These are phyloP conservation scores for Callaeas wilsoni DNA, from an alignment of 2,113 vertebrate species.

Conservation along the genomic window DNA sequence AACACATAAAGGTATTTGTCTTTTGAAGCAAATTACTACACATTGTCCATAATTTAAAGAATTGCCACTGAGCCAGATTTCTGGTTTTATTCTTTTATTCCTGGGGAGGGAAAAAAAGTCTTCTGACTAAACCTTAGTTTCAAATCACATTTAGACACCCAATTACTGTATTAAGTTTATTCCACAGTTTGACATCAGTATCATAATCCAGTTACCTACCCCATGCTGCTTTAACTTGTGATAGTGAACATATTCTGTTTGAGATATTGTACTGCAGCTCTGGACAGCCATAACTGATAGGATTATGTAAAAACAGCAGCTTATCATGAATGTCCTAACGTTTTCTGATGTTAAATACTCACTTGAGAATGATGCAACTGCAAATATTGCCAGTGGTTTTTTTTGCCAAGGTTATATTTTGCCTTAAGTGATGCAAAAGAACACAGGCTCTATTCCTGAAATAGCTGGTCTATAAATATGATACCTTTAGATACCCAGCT, in stretches of 20 bases:
- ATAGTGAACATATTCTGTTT: conserved; percentile 57
- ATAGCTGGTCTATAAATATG: conserved; percentile 64
- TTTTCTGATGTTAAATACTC: conserved; percentile 47
- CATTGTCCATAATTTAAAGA: neutral
- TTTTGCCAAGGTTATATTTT: conserved; percentile 70
- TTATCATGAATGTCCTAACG: conserved; percentile 47
- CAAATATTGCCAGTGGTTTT: conserved; percentile 70
- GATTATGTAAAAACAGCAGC: conserved; percentile 67
- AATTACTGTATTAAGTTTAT: conserved; percentile 60
- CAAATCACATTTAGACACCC: conserved; percentile 45
- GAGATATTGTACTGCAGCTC: conserved; percentile 1
- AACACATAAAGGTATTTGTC: neutral
- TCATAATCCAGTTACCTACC: conserved; percentile 65
- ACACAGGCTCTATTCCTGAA: conserved; percentile 51
- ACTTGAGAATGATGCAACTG: conserved; percentile 59
- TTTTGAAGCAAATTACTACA: neutral
- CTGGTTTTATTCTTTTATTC: conserved; percentile 2
- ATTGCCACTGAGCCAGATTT: neutral
- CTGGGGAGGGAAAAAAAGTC: neutral
- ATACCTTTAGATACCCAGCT: conserved; percentile 46
- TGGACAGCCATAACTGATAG: conserved; percentile 64
- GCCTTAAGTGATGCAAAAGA: conserved; percentile 69
- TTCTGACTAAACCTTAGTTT: conserved; percentile 13
- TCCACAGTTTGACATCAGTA: conserved; percentile 63
- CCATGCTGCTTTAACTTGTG: conserved; percentile 63